Percentiles rank a stretch among this genome's conserved stretches.
Conservation (phyloP, 2,888 invertebrate genomes). For the Cryptus armator region DNA sequence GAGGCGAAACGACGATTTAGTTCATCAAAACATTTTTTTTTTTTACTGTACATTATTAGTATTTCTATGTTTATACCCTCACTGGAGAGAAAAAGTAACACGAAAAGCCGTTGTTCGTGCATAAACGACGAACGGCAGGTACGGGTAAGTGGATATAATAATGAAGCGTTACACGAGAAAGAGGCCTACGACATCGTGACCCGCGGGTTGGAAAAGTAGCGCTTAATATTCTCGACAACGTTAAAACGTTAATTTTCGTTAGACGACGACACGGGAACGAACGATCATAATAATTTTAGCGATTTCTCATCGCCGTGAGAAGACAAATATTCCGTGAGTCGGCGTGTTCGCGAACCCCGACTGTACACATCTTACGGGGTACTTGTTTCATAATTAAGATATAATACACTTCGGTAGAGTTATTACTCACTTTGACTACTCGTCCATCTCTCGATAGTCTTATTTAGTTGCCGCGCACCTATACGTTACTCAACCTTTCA, state of each 20-base stretch:
- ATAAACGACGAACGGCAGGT: background rate
- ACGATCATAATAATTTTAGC: slow-evolving; percentile 27
- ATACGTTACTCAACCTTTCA: background rate
- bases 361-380: background rate
- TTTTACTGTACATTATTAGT: background rate
- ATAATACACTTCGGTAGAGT: slow-evolving; percentile 1
- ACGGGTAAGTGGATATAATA: slow-evolving; percentile 14
- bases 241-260: slow-evolving; percentile 11
- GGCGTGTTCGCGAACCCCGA: background rate
- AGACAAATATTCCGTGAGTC: background rate
- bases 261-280: slow-evolving; percentile 18
- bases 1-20: background rate
- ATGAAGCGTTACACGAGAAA: slow-evolving; percentile 17
- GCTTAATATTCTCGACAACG: slow-evolving; percentile 34
- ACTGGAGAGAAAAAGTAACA: slow-evolving; percentile 32
- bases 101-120: slow-evolving; percentile 40
- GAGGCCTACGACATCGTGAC: background rate
- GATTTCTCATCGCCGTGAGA: background rate
- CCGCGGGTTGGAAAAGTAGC: background rate
- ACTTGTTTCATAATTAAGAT: slow-evolving; percentile 34
- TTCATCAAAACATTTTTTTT: too few species aligned
- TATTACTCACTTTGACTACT: slow-evolving; percentile 22
- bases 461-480: background rate
- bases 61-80: background rate
- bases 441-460: background rate